A percentile compares a stretch with the other conserved stretches of the same genome.
Conservation (phyloP, 2,113 vertebrate species). For the Cygnus atratus region DNA sequence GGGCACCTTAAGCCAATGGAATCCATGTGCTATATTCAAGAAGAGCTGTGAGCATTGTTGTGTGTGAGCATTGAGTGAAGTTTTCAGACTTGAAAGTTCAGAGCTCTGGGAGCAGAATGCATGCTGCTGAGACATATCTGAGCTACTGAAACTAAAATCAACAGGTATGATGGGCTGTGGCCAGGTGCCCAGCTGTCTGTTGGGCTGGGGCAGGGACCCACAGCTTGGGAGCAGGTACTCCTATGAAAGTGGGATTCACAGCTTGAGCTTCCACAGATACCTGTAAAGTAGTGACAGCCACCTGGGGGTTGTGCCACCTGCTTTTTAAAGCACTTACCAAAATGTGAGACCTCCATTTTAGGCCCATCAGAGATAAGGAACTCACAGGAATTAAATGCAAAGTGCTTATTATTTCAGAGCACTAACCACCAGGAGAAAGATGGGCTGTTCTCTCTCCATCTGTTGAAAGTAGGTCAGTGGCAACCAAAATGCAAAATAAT, state of each 20-base stretch:
- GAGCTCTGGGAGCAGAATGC: neutral
- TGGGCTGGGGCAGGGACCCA: accelerated
- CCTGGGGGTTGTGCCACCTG: neutral
- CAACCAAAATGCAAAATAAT: neutral
- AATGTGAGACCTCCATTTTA: neutral
- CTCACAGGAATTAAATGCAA: neutral
- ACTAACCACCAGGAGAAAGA: neutral
- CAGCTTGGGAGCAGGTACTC: neutral
- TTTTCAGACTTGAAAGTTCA: neutral
- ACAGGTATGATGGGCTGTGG: neutral
- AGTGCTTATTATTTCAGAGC: neutral
- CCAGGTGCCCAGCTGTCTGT: neutral
- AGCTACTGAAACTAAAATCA: neutral
- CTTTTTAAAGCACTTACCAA: neutral
- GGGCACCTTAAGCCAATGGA: neutral
- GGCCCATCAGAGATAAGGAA: neutral
- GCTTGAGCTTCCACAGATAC: neutral
- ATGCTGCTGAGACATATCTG: neutral
- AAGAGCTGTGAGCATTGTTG: neutral
- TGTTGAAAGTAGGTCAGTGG: slow-evolving; percentile 48
- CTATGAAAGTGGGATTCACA: neutral
- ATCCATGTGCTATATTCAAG: neutral
- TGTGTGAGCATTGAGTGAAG: too few relatives aligned
- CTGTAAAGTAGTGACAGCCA: neutral
- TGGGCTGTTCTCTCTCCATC: slow-evolving; percentile 33